phyloP scores from a whole-genome alignment of 2,888 invertebrate species.

The Orthosia cruda region DNA sequence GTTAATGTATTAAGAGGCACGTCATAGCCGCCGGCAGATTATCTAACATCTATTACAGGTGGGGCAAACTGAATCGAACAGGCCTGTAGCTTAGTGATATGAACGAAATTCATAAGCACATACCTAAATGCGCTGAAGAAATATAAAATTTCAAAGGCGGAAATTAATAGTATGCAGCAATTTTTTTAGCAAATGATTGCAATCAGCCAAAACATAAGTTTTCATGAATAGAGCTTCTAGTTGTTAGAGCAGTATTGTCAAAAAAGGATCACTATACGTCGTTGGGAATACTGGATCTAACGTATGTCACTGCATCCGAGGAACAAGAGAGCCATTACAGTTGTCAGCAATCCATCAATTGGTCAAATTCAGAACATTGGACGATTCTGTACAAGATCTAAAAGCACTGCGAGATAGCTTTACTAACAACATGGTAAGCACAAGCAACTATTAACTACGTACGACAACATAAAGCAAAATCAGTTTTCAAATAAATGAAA shows the following conservation, averaged over 20 bases:
- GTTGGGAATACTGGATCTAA: not conserved
- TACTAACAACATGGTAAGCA: not conserved
- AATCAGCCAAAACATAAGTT: not conserved
- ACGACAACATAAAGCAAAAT: conserved; percentile 7
- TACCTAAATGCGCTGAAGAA: not conserved
- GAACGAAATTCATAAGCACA: not conserved
- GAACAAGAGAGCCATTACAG: conserved; percentile 20
- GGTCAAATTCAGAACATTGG: not conserved
- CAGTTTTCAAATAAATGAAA: conserved; percentile 28
- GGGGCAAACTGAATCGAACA: conserved; percentile 66
- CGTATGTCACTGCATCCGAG: not conserved
- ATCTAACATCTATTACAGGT: conserved; percentile 74
- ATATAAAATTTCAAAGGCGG: not conserved
- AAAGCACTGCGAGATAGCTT: not conserved
- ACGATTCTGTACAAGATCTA: not conserved
- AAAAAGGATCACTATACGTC: not conserved
- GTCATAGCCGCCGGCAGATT: conserved; percentile 69
- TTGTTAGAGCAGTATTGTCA: not conserved
- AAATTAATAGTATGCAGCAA: not conserved
- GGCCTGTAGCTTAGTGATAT: conserved; percentile 57
- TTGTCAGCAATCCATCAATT: conserved; percentile 6
- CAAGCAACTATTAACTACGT: not conserved
- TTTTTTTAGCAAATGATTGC: not conserved
- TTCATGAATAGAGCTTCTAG: not conserved
- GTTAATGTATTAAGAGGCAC: conserved; percentile 68